A percentile compares a stretch with the other conserved stretches of the same genome.
These are phyloP conservation scores for Sisor rabdophorus DNA, from an alignment of 2,113 vertebrate species.

Conservation along the genomic window DNA sequence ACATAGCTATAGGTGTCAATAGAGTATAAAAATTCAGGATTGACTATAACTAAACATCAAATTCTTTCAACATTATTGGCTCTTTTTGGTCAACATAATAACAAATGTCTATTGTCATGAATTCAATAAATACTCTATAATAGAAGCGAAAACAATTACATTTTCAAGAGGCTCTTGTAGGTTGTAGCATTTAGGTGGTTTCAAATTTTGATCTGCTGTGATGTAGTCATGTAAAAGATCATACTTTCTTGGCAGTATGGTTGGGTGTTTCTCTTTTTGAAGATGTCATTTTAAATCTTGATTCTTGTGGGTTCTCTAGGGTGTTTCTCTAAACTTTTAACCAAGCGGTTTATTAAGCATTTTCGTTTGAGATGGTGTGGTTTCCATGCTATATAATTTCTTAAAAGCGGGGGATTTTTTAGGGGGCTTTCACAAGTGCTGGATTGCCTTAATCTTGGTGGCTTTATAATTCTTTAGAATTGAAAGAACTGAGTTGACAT, in stretches of 20 bases:
- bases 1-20: background rate
- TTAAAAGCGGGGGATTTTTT: slow-evolving; percentile 33
- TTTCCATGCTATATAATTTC: background rate
- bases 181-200: background rate
- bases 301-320: background rate
- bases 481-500: slow-evolving; percentile 20
- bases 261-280: background rate
- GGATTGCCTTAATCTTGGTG: background rate
- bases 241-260: background rate
- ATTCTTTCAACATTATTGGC: background rate
- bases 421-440: slow-evolving; percentile 25
- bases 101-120: too few species aligned
- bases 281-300: background rate
- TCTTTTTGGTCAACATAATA: too few species aligned
- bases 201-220: background rate
- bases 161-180: background rate
- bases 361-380: background rate
- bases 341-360: background rate
- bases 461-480: slow-evolving; percentile 32
- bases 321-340: slow-evolving; percentile 1
- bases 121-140: background rate
- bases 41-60: background rate
- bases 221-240: background rate
- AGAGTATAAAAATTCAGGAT: background rate
- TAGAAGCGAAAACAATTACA: background rate